phyloP scores from a whole-genome alignment of 2,888 invertebrate genomes.

The Helobdella robusta region DNA sequence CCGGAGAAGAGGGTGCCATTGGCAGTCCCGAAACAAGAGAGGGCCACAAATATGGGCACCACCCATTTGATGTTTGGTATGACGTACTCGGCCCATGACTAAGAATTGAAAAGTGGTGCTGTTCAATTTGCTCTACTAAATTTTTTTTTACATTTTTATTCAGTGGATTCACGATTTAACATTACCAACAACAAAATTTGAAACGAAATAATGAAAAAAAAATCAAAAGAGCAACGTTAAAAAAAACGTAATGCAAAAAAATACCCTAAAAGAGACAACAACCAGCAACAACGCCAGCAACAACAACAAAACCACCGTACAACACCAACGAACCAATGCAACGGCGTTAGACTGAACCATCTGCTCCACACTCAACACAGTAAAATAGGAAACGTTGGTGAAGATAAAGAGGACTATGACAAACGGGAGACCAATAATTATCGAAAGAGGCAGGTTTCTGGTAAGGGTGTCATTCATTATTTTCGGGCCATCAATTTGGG shows the following conservation, averaged over 20 bases:
- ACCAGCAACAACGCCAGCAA: slow-evolving; percentile 47
- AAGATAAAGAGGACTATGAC: slow-evolving; percentile 70
- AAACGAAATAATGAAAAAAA: no score
- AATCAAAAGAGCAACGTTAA: no score
- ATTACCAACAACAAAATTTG: no score
- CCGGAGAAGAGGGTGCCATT: slow-evolving; percentile 48
- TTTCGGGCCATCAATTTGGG: no score
- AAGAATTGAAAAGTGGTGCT: no score
- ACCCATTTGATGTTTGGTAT: slow-evolving; percentile 30
- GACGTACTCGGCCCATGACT: slow-evolving; percentile 35
- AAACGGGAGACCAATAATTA: slow-evolving; percentile 69
- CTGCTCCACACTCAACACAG: slow-evolving; percentile 64
- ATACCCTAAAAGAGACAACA: no score
- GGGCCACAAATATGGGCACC: slow-evolving; percentile 35
- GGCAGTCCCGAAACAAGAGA: slow-evolving; percentile 37
- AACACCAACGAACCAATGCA: slow-evolving; percentile 58
- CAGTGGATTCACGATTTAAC: no score
- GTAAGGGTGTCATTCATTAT: slow-evolving; percentile 31
- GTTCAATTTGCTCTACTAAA: no score
- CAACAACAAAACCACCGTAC: not conserved
- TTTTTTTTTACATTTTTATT: no score
- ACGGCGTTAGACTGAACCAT: slow-evolving; percentile 68
- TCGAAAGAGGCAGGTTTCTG: slow-evolving; percentile 72
- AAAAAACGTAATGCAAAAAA: no score
- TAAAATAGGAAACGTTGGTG: slow-evolving; percentile 79